Base-by-base conservation (phyloP, 2,888 invertebrate species). In the Sinelater perroti region DNA sequence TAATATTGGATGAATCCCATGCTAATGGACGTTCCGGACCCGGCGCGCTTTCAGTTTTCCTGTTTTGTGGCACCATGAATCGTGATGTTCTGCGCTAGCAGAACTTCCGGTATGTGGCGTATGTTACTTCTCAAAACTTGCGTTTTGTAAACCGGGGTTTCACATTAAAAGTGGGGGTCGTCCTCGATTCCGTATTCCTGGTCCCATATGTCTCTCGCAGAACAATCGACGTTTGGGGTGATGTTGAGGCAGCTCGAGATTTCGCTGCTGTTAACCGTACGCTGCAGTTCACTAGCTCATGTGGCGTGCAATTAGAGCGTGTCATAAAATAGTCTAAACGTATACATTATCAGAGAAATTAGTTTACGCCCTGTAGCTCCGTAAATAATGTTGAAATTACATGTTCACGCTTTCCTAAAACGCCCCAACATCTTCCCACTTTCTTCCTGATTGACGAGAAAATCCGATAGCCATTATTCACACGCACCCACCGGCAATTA, bases 381-480 rank as follows among this genome's bases (percentile, higher is more conserved):
- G 24, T 21, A 40, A 40, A 40, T 40, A 40, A 40, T 40, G 17
- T n/a, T 40, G 24, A 24, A 40, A 40, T 40, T 40, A 20, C 18
- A 40, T 40, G 36, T 40, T 50, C 26, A 50, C 50, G 50, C 50
- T 50, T 50, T 50, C 50, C 38, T 17, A 50, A 50, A 50, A 17
- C 35, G 24, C 26, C 30, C 28, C 38, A 21, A n/a, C 47, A 47
- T 47, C 47, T 47, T 47, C 13, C n/a, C 21, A 40, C 40, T 40
- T 40, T 40, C 40, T 40, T 40, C 14, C 1, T 14, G 18, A 36
- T 21, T 21, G 8, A 40, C 40, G 40, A 18, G 40, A 7, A 40
- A 40, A 40, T 40, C 21, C 24, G 40, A 40, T 24, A 3, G 3
- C 10, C 10, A 20, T 20, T 13, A 40, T 21, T 40, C 10, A 40